Conservation (phyloP, 2,888 invertebrate genomes). For the Drosophila melanosoma region DNA sequence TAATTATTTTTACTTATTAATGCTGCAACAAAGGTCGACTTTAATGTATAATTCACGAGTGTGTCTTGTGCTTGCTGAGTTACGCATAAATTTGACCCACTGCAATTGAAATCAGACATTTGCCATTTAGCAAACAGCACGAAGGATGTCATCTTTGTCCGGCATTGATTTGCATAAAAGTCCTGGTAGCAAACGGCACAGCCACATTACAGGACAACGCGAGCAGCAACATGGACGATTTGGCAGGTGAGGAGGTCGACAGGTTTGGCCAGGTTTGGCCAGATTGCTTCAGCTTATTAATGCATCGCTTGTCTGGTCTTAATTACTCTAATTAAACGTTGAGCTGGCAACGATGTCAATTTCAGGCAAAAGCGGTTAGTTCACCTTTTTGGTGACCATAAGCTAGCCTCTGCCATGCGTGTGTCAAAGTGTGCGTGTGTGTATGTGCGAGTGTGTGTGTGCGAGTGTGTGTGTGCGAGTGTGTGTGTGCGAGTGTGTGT, state of each 20-base stretch:
- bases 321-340: conserved; percentile 71
- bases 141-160: conserved; percentile 15
- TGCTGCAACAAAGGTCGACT: conserved; percentile 24
- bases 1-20: conserved; percentile 59
- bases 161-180: conserved; percentile 63
- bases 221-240: conserved; percentile 5
- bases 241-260: conserved; percentile 15
- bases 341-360: conserved; percentile 30
- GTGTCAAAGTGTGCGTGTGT: not conserved
- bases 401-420: too few relatives aligned
- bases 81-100: conserved; percentile 13
- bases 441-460: conserved; percentile 1
- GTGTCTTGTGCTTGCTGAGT: not conserved
- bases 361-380: conserved; percentile 29
- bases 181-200: conserved; percentile 8
- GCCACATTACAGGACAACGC: conserved; percentile 20
- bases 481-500: not conserved
- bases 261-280: conserved; percentile 23
- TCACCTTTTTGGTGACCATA: conserved; percentile 26
- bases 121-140: conserved; percentile 22
- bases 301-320: conserved; percentile 60
- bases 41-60: conserved; percentile 6
- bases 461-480: not conserved
- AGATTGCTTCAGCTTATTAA: conserved; percentile 61
- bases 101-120: conserved; percentile 18